Evolutionary conservation across 1,140 invertebrate species (phyloP).

Genomic region (Diorhabda sublineata): DNA sequence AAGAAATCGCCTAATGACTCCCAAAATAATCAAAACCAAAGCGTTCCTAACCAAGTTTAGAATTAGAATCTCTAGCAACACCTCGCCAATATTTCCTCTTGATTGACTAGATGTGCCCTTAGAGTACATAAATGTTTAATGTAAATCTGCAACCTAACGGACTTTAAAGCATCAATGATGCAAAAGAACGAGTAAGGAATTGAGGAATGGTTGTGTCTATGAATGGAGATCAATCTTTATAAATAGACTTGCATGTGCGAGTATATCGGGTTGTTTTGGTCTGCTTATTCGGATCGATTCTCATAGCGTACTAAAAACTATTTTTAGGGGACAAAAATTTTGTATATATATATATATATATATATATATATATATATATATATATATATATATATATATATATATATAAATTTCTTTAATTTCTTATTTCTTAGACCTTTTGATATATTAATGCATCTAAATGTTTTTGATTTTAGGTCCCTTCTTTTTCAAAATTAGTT

Average conservation of each 20-base stretch:
- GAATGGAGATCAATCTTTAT: constrained; percentile 35
- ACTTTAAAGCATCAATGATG: constrained; percentile 24
- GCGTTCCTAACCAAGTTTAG: not conserved
- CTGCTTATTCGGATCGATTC: too few species aligned
- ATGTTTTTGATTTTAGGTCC: too few species aligned
- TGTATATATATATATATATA: constrained; percentile 3
- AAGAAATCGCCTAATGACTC: too few species aligned
- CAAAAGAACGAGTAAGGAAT: constrained; percentile 17
- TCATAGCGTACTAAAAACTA: not conserved
- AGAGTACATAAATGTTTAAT: constrained; percentile 19
- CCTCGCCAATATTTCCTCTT: constrained; percentile 6
- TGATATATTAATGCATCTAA: too few species aligned
- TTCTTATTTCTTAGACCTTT: too few species aligned
- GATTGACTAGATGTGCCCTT: constrained; percentile 6
- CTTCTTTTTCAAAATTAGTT: too few species aligned
- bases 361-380: not conserved
- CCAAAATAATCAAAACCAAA: not conserved
- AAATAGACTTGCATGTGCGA: constrained; percentile 31
- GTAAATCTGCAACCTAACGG: constrained; percentile 15
- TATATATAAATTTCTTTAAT: too few species aligned
- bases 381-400: not conserved
- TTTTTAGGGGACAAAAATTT: constrained; percentile 8
- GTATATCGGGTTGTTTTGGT: constrained; percentile 15
- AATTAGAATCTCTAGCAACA: not conserved
- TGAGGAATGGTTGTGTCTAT: constrained; percentile 37